Evolutionary conservation across 2,797 vertebrate genomes (phyloP).

Genomic region (Paedocypris micromegethes): DNA sequence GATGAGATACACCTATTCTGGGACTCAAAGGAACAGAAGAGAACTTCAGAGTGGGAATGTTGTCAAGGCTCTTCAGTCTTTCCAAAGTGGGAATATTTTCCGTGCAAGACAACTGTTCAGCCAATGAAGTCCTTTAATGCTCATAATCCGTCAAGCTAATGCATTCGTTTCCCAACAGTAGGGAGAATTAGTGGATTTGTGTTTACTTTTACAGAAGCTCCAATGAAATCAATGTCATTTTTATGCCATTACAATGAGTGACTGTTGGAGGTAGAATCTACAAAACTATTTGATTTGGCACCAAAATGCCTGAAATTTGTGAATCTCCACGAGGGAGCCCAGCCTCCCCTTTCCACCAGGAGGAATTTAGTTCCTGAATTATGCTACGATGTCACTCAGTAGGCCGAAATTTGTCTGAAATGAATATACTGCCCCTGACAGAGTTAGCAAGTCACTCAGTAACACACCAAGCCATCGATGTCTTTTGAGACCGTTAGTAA

Average conservation of each 20-base stretch:
- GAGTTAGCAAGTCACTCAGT: conserved; percentile 8
- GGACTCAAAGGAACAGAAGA: no score
- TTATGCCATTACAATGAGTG: conserved; percentile 24
- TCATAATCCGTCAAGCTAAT: conserved; percentile 25
- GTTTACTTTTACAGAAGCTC: conserved; percentile 2
- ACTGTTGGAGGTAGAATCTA: conserved; percentile 16
- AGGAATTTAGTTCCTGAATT: conserved; percentile 10
- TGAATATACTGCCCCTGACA: conserved; percentile 2
- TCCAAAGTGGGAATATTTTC: conserved; percentile 17
- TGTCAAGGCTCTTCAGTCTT: conserved; percentile 1
- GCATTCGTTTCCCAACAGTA: conserved; percentile 29
- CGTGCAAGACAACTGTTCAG: conserved; percentile 6
- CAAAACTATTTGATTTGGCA: conserved; percentile 33
- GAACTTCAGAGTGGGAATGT: neutral
- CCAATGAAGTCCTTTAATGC: conserved; percentile 20
- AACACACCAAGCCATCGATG: neutral
- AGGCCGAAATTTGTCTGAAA: conserved; percentile 1
- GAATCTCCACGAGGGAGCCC: conserved; percentile 5
- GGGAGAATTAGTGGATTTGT: conserved; percentile 4
- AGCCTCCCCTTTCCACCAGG: conserved; percentile 2
- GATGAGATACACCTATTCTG: no score
- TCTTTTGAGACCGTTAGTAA: conserved; percentile 23
- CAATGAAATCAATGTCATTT: conserved; percentile 8
- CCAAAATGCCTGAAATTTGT: conserved; percentile 7
- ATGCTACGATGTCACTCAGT: conserved; percentile 13